Evolutionary conservation across 2,888 invertebrate species (phyloP), one percentile per base, ranked within the genome.

Genomic region (Horisme vitalbata): DNA sequence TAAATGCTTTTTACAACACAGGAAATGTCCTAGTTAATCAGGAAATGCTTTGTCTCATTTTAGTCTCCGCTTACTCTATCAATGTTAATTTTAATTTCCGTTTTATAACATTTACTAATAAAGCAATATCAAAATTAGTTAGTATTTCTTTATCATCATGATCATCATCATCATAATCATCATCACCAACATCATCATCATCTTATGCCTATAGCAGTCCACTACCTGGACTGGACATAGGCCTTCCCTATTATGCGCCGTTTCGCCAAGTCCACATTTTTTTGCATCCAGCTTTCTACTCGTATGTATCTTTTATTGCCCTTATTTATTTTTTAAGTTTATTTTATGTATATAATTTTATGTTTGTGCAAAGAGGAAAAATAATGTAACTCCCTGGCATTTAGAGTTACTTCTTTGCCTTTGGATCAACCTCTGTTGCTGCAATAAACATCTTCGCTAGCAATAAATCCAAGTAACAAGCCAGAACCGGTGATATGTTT

Each of bases 11-110:
- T 63, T 53, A 61, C 54, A 55, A 56, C 54, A 65, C 73, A 69
- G 79, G 71, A 75, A 73, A 67, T 66, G 58, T 60, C 55, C 53
- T 45, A 55, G 55, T 64, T 75, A 79, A 78, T 73, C 64, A 78
- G 79, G 75, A 80, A 79, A 64, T 60, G 62, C 65, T 45, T 45
- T 36, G 30, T 49, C n/a, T n/a, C n/a, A n/a, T n/a, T n/a, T n/a
- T 31, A 24, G 26, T 39, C 39, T 20, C 37, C 32, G 33, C 30
- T 36, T 36, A 18, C 28, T 30, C 31, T 36, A 51, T 38, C 43
- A 43, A 23, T 23, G 39, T 31, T 50, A 35, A 38, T 43, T 34
- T 39, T 45, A 30, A 27, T 41, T 35, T 57, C 57, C 57, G 45
- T 33, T 21, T 39, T 18, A 8, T 23, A 5, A 4, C 5, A 20